Base-by-base conservation (phyloP, 2,888 invertebrate species). In the Biston betularia region DNA sequence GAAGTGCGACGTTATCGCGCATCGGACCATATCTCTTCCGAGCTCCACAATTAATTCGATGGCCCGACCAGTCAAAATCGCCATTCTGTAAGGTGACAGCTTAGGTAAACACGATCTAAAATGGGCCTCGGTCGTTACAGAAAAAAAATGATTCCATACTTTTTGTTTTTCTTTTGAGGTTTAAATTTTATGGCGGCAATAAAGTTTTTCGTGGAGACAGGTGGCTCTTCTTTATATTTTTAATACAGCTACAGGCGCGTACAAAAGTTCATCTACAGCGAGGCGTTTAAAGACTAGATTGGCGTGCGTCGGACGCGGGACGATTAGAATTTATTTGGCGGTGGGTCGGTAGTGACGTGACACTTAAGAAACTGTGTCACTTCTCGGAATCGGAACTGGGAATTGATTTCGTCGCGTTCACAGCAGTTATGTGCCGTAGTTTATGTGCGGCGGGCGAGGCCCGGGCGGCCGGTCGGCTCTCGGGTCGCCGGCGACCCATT, bases 121-220 rank as follows among this genome's bases (percentile, higher is more conserved):
- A 90, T 89, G 91, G 88, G 81, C 83, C 87, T 85, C 83, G 83
- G 79, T 87, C 88, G 85, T 86, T 89, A 88, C 88, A 85, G 82
- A 87, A 88, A 89, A 87, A 89, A 88, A 88, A 82, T 79, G 77
- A 85, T 82, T 83, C 84, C 83, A 82, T 84, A 84, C 86, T 85
- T 90, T 79, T 92, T 88, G 82, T 89, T 93, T 93, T 89, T 89
- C 84, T 84, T 85, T 90, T 88, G 88, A 91, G 92, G 89, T 90
- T 93, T 89, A 90, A 91, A 92, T 92, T 93, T 93, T 93, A 93
- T 93, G 86, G 89, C 79, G 83, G 90, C 91, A 85, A 93, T 93
- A 93, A 93, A 93, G 90, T 88, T 92, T 92, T 93, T 90, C 92
- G 86, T 90, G 90, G 93, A 87, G 93, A 93, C 93, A 93, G 93